phyloP scores from a whole-genome alignment of 2,888 invertebrate species.

The Drosophila atroscutellata region DNA sequence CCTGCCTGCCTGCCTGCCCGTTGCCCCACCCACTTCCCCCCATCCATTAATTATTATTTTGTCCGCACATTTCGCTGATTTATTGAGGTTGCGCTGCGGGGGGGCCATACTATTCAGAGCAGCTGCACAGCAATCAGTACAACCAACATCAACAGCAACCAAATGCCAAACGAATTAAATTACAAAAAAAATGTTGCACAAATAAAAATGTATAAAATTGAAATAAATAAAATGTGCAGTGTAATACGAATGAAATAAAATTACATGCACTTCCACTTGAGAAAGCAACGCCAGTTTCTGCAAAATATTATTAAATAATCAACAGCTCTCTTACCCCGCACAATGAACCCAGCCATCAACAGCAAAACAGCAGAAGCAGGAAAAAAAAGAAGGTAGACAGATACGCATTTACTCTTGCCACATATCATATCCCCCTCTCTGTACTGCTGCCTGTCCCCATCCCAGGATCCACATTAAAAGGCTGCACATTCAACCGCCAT shows the following conservation, averaged over 20 bases:
- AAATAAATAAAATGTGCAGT: slow-evolving; percentile 47
- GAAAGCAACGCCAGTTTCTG: slow-evolving; percentile 56
- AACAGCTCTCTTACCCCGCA: slow-evolving; percentile 48
- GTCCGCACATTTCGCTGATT: slow-evolving; percentile 75
- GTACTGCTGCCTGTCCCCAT: not conserved
- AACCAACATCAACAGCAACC: slow-evolving; percentile 39
- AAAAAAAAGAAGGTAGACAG: slow-evolving; percentile 52
- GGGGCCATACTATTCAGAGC: slow-evolving; percentile 46
- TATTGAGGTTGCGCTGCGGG: slow-evolving; percentile 57
- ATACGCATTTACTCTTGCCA: slow-evolving; percentile 54
- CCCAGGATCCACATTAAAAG: slow-evolving; percentile 68
- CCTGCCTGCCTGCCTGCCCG: slow-evolving; percentile 13
- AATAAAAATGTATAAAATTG: not conserved
- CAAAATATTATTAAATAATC: slow-evolving; percentile 71
- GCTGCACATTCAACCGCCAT: slow-evolving; percentile 83
- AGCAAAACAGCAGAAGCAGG: not conserved
- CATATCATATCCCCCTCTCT: slow-evolving; percentile 36
- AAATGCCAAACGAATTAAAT: slow-evolving; percentile 57
- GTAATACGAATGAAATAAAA: slow-evolving; percentile 72
- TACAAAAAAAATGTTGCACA: slow-evolving; percentile 9
- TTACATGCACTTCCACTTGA: slow-evolving; percentile 78
- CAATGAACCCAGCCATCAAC: slow-evolving; percentile 11
- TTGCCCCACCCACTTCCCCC: not conserved
- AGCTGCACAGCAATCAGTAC: slow-evolving; percentile 55
- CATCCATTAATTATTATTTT: slow-evolving; percentile 75